Evolutionary conservation across 1,140 invertebrate genomes (phyloP).

Genomic region (Scaptomyza hsui): DNA sequence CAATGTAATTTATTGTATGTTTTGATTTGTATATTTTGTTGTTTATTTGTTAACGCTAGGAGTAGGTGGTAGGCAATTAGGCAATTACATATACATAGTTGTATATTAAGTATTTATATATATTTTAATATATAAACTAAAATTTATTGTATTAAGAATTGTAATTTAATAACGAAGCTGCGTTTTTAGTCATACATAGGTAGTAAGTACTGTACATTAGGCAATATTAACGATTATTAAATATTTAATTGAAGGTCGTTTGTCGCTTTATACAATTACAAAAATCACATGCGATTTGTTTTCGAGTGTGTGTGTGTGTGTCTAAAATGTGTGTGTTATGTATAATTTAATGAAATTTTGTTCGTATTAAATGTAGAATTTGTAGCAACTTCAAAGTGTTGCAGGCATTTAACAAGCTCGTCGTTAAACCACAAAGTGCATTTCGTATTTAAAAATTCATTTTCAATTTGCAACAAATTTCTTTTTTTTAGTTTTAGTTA

Average conservation of each 20-base stretch:
- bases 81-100: conserved; percentile 46
- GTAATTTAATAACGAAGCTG: conserved; percentile 49
- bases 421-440: conserved; percentile 12
- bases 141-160: conserved; percentile 35
- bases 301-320: conserved; percentile 16
- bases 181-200: conserved; percentile 14
- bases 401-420: conserved; percentile 33
- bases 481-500: conserved; percentile 3
- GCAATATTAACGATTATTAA: conserved; percentile 31
- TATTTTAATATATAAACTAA: conserved; percentile 45
- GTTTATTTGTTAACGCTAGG: conserved; percentile 42
- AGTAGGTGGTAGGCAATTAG: conserved; percentile 49
- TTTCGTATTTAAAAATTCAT: conserved; percentile 24
- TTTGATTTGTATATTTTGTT: conserved; percentile 28
- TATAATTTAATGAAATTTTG: conserved; percentile 15
- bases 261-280: conserved; percentile 54
- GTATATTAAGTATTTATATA: conserved; percentile 4
- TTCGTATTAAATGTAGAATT: conserved; percentile 16
- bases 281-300: conserved; percentile 68
- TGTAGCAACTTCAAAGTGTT: conserved; percentile 22
- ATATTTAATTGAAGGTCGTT: conserved; percentile 22
- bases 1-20: conserved; percentile 49
- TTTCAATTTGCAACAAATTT: conserved; percentile 45
- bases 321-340: conserved; percentile 5
- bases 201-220: conserved; percentile 56